Evolutionary conservation across 2,113 vertebrate species (phyloP).

Genomic region (Nothoprocta perdicaria): DNA sequence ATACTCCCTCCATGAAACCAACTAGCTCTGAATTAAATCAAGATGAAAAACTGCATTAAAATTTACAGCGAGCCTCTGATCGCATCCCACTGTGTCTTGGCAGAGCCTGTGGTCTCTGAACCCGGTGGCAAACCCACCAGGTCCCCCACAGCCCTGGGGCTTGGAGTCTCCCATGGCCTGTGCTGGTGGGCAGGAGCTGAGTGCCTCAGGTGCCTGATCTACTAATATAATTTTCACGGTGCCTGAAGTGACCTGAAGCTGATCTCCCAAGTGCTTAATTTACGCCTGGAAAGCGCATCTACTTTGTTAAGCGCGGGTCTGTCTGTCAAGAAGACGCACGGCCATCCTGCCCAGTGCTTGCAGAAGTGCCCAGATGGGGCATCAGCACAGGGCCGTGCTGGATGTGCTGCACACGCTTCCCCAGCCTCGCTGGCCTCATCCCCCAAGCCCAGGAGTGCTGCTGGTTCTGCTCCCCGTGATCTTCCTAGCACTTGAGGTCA

Average conservation of each 20-base stretch:
- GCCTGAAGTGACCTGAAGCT: neutral
- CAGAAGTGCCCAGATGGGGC: neutral
- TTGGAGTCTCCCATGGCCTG: neutral
- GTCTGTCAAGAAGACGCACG: neutral
- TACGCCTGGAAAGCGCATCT: neutral
- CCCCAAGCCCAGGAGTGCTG: neutral
- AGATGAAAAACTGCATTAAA: neutral
- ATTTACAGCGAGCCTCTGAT: neutral
- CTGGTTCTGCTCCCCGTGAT: neutral
- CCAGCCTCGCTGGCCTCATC: neutral
- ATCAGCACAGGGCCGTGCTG: neutral
- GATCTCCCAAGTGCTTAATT: neutral
- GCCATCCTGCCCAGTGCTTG: rapidly evolving
- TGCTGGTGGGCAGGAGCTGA: neutral
- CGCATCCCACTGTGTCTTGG: neutral
- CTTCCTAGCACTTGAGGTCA: neutral
- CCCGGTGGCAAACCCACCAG: neutral
- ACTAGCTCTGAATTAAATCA: constrained; percentile 36
- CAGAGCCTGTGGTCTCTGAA: neutral
- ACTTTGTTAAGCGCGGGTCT: neutral
- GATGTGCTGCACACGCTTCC: neutral
- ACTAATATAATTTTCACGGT: rapidly evolving
- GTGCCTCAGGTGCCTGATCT: neutral
- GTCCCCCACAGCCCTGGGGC: too few relatives aligned
- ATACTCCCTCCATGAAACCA: neutral